Percentiles rank a stretch among this genome's conserved stretches.
Conservation (phyloP, 2,797 vertebrate genomes). For the Liparis tanakae region DNA sequence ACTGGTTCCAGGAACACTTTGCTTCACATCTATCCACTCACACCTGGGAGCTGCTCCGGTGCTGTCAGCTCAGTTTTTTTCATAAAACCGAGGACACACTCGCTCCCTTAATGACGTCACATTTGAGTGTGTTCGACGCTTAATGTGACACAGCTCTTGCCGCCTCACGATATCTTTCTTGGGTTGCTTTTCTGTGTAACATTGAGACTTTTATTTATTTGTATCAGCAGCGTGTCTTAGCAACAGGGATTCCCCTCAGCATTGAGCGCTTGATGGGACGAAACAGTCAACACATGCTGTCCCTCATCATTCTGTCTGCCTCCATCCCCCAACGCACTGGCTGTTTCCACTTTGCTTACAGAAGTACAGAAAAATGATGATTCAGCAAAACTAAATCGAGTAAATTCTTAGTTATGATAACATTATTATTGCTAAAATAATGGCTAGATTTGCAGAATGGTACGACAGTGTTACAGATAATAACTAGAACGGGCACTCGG, state of each 20-base stretch:
- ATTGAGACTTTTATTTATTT: neutral
- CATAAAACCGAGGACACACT: slow-evolving; percentile 20
- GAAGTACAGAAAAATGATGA: neutral
- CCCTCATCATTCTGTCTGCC: slow-evolving; percentile 11
- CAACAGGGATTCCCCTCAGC: too few relatives aligned
- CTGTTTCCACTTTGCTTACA: slow-evolving; percentile 1
- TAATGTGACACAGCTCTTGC: slow-evolving; percentile 5
- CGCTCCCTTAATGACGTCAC: slow-evolving; percentile 26
- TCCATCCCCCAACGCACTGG: slow-evolving; percentile 13
- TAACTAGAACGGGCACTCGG: too few relatives aligned
- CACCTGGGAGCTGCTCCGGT: slow-evolving; percentile 17
- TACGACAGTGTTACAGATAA: neutral
- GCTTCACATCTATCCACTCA: slow-evolving; percentile 17
- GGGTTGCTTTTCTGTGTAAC: slow-evolving; percentile 7
- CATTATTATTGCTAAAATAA: neutral
- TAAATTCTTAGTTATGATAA: neutral
- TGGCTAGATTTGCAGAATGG: neutral
- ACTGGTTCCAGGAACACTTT: slow-evolving; percentile 14
- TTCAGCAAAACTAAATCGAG: neutral
- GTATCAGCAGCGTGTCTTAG: too few relatives aligned
- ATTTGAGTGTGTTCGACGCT: slow-evolving; percentile 28
- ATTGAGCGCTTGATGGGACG: slow-evolving; percentile 15
- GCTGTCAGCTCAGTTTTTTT: neutral
- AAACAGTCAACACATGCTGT: slow-evolving; percentile 4
- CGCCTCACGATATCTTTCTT: slow-evolving; percentile 11